These are phyloP conservation scores for Aphelenchoides fujianensis DNA, from an alignment of 1,140 invertebrate genomes.

Conservation along the genomic window DNA sequence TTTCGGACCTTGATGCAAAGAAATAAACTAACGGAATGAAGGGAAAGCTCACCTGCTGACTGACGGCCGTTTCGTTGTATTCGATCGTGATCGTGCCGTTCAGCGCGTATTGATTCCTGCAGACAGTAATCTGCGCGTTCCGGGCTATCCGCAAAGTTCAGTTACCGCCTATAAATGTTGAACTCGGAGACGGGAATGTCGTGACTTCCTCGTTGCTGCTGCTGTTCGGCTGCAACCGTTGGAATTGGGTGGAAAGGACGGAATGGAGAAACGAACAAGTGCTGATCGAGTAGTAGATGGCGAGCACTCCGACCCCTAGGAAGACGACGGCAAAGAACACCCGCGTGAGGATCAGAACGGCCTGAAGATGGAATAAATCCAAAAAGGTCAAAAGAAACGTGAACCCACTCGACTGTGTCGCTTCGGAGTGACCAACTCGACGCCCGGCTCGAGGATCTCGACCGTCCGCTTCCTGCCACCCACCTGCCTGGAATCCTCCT, in stretches of 20 bases:
- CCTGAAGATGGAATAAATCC: too few species aligned
- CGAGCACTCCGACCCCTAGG: conserved; percentile 2
- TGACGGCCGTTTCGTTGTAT: not conserved
- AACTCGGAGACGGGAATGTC: conserved; percentile 9
- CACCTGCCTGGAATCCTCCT: too few species aligned
- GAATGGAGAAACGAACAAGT: not conserved
- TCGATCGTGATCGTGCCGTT: conserved; percentile 12
- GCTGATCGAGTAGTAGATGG: conserved; percentile 20
- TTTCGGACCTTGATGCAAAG: too few species aligned
- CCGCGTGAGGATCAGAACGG: not conserved
- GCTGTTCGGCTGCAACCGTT: conserved; percentile 1
- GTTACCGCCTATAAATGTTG: too few species aligned
- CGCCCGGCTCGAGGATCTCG: conserved; percentile 18
- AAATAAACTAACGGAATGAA: too few species aligned
- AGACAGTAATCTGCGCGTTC: too few species aligned
- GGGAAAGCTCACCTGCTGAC: too few species aligned
- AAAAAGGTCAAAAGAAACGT: not conserved
- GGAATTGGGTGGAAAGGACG: not conserved
- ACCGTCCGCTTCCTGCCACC: conserved; percentile 10
- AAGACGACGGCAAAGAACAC: conserved; percentile 10
- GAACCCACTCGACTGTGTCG: conserved; percentile 4
- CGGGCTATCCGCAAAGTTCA: too few species aligned
- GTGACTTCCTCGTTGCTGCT: not conserved
- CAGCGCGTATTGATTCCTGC: not conserved
- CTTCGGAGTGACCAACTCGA: not conserved